Base-by-base conservation (phyloP, 2,797 vertebrate genomes). In the Protonibea diacanthus region DNA sequence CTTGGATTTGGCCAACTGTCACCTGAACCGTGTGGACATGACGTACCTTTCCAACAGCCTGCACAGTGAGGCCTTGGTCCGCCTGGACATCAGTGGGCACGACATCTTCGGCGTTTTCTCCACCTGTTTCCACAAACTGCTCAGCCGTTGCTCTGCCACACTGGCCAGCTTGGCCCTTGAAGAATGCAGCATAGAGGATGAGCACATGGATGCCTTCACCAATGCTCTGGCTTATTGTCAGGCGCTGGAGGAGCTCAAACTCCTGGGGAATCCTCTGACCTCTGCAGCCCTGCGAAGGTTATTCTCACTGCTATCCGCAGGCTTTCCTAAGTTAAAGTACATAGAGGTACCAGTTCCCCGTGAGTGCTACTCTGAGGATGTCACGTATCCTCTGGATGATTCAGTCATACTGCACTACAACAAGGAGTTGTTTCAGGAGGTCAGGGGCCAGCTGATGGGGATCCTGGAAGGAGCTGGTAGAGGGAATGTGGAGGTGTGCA, bases 31-130 rank as follows among this genome's bases (percentile, higher is more conserved):
- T 0, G 81, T 92, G 9, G 98, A 99, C 86, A 97, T 99, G 96
- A 95, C 93, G 0, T 99, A 98, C 88, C 88, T 99, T 90, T 94
- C 97, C 65, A 97, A 96, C 78, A 97, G 97, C 68, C 88, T 96
- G 49, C 98, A 99, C 38, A 95, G 97, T 0, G 91, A 96, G 52
- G 83, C 94, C 78, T 88, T 99, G 71, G 94, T 97, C 82, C 87
- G 78, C 48, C 93, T 99, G 82, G 98, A 99, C 82, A 88, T 99
- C 71, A 99, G 98, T 1, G 98, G 98, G n/a, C 98, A 99, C 0
- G 71, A 94, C 64, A 88, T 99, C 59, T 82, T 93, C 5, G 75
- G 86, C 8, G 68, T 95, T 49, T 97, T 96, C 74, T 93, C 97
- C 38, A 91, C 93, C 1, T 82, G 85, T 25, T 96, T 99, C 89